These are phyloP conservation scores for Rhyacophila evoluta DNA, from an alignment of 2,888 invertebrate genomes.

Conservation along the genomic window DNA sequence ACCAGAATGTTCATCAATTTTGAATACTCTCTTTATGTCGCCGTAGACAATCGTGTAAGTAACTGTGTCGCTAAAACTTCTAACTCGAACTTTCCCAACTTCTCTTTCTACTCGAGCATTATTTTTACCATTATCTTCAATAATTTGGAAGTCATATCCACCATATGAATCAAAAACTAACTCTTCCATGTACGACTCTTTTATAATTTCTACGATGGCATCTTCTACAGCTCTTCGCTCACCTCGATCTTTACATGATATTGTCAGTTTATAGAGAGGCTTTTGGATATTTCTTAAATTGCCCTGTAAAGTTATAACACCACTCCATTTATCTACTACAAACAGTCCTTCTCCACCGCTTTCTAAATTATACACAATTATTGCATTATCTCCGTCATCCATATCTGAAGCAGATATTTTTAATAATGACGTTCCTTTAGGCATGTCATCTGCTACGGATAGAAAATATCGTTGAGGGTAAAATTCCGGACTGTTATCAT, in stretches of 20 bases:
- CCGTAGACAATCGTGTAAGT: constrained; percentile 85
- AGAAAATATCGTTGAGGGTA: constrained; percentile 91
- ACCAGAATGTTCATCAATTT: constrained; percentile 84
- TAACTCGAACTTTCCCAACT: constrained; percentile 81
- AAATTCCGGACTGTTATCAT: constrained; percentile 93
- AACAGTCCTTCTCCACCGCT: constrained; percentile 86
- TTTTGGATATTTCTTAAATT: constrained; percentile 75
- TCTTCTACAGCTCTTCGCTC: constrained; percentile 79
- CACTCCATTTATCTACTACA: constrained; percentile 81
- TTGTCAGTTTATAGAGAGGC: constrained; percentile 77
- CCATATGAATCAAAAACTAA: constrained; percentile 81
- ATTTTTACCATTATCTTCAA: constrained; percentile 82
- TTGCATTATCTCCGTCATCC: constrained; percentile 91
- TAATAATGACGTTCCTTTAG: constrained; percentile 75
- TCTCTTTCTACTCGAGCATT: constrained; percentile 75
- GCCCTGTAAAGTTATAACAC: constrained; percentile 78
- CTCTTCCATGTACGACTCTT: constrained; percentile 77
- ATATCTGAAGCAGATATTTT: constrained; percentile 86
- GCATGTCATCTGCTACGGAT: constrained; percentile 77
- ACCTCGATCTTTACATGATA: constrained; percentile 86
- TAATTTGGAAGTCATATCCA: constrained; percentile 85
- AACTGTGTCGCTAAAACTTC: constrained; percentile 73
- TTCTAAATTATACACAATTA: constrained; percentile 82
- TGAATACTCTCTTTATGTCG: constrained; percentile 81
- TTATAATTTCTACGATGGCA: constrained; percentile 85